Evolutionary conservation across 2,888 invertebrate genomes (phyloP).

Genomic region (Pseudococcus viburni): DNA sequence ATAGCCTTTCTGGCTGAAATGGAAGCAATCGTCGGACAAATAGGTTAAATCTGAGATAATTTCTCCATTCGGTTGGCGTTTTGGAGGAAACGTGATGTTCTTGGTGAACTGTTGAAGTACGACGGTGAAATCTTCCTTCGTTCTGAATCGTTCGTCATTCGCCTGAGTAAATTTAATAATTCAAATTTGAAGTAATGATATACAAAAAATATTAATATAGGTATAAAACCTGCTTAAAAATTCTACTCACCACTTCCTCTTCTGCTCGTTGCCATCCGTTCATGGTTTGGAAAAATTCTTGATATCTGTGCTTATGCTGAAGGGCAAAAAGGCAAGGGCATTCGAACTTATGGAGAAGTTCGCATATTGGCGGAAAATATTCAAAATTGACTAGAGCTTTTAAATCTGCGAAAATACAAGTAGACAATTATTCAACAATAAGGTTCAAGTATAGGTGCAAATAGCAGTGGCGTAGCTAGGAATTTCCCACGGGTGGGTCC

Average conservation of each 20-base stretch:
- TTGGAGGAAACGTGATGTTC: slow-evolving; percentile 71
- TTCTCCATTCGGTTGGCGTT: slow-evolving; percentile 69
- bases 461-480: too few relatives aligned
- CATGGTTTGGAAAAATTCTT: slow-evolving; percentile 73
- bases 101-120: slow-evolving; percentile 78
- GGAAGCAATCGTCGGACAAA: slow-evolving; percentile 78
- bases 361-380: slow-evolving; percentile 72
- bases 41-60: slow-evolving; percentile 74
- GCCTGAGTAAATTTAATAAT: slow-evolving; percentile 71
- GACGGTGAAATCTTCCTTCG: slow-evolving; percentile 76
- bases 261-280: slow-evolving; percentile 74
- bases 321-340: slow-evolving; percentile 76
- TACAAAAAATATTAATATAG: neutral
- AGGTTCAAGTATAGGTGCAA: too few relatives aligned
- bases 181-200: neutral
- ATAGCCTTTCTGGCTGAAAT: slow-evolving; percentile 77
- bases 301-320: slow-evolving; percentile 70
- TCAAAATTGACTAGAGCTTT: slow-evolving; percentile 71
- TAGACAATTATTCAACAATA: neutral
- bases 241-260: slow-evolving; percentile 72
- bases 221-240: neutral
- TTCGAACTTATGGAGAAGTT: slow-evolving; percentile 72
- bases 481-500: too few relatives aligned
- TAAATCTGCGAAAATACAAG: slow-evolving; percentile 70
- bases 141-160: slow-evolving; percentile 78